Conservation (phyloP, 2,113 vertebrate species). For the Phrynosoma blainvillii region DNA sequence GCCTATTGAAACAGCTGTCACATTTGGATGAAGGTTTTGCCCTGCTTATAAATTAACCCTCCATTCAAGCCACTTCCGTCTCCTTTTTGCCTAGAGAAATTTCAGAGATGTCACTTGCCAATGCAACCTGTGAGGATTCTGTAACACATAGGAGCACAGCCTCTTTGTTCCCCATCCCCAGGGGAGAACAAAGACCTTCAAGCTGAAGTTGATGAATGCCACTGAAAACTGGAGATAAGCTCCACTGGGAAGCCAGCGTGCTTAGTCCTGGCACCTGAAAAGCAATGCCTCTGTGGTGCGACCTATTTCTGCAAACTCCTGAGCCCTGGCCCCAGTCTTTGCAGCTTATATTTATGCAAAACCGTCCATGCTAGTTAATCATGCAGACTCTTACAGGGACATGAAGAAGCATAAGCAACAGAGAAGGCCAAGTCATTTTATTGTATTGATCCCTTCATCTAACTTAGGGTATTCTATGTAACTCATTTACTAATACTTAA, state of each 20-base stretch:
- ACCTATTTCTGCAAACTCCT: neutral
- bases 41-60: neutral
- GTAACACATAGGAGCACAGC: rapidly evolving
- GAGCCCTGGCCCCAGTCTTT: neutral
- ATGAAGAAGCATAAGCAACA: rapidly evolving
- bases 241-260: neutral
- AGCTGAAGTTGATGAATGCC: rapidly evolving
- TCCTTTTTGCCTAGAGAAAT: neutral
- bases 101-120: neutral
- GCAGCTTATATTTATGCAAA: rapidly evolving
- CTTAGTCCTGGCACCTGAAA: neutral
- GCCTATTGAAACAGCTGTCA: neutral
- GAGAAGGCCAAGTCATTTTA: constrained; percentile 15
- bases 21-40: rapidly evolving
- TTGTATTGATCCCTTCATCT: constrained; percentile 15
- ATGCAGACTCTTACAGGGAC: neutral
- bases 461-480: constrained; percentile 1
- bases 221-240: neutral
- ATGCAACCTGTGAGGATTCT: rapidly evolving
- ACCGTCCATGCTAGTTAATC: neutral
- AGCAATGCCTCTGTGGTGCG: neutral
- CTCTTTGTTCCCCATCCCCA: rapidly evolving
- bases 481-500: constrained; percentile 39
- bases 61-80: rapidly evolving
- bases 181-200: neutral